Base-by-base conservation (phyloP, 2,113 vertebrate species). In the Vireo altiloquus region DNA sequence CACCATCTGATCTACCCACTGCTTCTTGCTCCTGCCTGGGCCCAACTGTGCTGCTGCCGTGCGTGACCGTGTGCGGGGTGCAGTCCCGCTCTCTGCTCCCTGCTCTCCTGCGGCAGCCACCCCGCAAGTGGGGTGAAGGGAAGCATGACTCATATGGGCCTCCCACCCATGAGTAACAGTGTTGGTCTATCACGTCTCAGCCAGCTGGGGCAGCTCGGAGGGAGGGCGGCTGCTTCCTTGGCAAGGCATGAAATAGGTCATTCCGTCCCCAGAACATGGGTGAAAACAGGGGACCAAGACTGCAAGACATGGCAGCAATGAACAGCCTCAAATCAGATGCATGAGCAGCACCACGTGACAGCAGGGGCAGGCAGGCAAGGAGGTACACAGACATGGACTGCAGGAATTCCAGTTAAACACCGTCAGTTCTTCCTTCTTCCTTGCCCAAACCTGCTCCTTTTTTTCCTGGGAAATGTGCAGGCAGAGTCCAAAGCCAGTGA, bases 151-250 rank as follows among this genome's bases (percentile, higher is more conserved):
- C 89, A 91, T 47, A 13, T 1, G 46, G 59, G 68, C 80, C 71
- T 95, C 96, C 93, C 87, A 91, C 89, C 83, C 89, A 23, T 53
- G 91, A 95, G 76, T 69, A 83, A 88, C 82, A 25, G 42, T 2
- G n/a, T 16, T 94, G 94, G 89, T 89, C 93, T 78, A 66, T 86
- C 94, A 95, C 60, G 52, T 86, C 89, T 53, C 91, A 57, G 91
- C 40, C 82, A 82, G 78, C 65, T 27, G 4, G 61, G 88, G 70
- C 88, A 93, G 82, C 83, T 80, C 1, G 0, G 30, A 60, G 63
- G 80, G 59, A 80, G 64, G 86, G 85, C 0, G 6, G 82, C n/a
- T 89, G 83, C 80, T 86, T 89, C 68, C 83, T 54, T 18, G 54
- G 76, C 4, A 4, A 83, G 79, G 37, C 72, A 54, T 57, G 89